Base-by-base conservation (phyloP, 2,888 invertebrate genomes). In the Syrphus vitripennis region DNA sequence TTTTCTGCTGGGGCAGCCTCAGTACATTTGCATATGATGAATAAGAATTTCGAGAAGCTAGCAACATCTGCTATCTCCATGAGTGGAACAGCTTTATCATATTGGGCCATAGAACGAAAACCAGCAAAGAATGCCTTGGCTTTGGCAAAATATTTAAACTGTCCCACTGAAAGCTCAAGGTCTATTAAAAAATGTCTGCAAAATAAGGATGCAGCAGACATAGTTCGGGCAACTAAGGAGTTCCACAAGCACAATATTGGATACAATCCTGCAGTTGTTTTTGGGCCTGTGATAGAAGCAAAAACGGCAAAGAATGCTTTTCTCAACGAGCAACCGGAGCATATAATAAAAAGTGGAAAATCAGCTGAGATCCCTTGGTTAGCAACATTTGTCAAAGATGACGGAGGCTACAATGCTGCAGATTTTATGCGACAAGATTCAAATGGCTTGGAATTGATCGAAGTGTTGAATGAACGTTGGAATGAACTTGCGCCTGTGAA, bases 1-100 rank as follows among this genome's bases (percentile, higher is more conserved):
- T 93, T 94, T 89, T 96, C 96, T 3, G 95, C 96, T 0, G 97
- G 97, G 0, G 96, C 95, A 37, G 95, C 95, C 4, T 95, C 96
- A 88, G 95, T 95, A 0, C 96, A 96, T 90, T 94, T 96, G 83
- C 96, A 96, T 87, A 94, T 95, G 87, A 88, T 96, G n/a, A 95
- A 95, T 0, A 94, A 95, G 5, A 78, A 89, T 3, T 88, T 90
- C 1, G 63, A 78, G 9, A 65, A 88, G 1, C 65, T 88, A 34
- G 89, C 82, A 1, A 71, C 87, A 7, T 82, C 72, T 14, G 89
- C 88, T 0, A 87, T 86, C 67, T 95, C 96, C 0, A 94, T 94
- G 90, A 96, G 97, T 89, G 97, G 97, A 0, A 93, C 94, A 2
- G 94, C 95, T 0, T 93, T 96, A 16, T 93, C 94, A 74, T 94